phyloP scores from a whole-genome alignment of 2,797 vertebrate species.

The Siniperca undulata region DNA sequence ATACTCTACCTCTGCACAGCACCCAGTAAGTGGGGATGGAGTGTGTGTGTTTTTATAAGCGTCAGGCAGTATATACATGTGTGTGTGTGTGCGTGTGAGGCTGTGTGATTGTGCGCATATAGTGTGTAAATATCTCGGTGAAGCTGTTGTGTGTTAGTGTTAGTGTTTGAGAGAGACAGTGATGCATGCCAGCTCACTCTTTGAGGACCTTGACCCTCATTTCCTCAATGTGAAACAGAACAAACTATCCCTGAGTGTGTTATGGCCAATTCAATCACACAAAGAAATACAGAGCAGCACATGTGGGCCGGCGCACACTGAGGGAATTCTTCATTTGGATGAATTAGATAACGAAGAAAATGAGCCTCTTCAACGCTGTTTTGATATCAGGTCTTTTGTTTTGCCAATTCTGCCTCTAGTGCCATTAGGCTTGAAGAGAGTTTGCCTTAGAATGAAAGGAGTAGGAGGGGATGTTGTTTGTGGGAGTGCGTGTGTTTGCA shows the following conservation, averaged over 20 bases:
- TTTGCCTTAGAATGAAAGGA: slow-evolving; percentile 76
- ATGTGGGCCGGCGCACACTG: slow-evolving; percentile 66
- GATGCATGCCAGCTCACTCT: slow-evolving; percentile 86
- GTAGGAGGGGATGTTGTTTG: slow-evolving; percentile 73
- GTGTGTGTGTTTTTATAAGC: slow-evolving; percentile 50
- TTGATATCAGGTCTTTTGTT: slow-evolving; percentile 79
- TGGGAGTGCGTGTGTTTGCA: slow-evolving; percentile 53
- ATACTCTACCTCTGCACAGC: slow-evolving; percentile 67
- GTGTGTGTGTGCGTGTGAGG: slow-evolving; percentile 21
- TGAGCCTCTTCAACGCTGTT: slow-evolving; percentile 69
- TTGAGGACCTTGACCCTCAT: slow-evolving; percentile 86
- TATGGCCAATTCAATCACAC: slow-evolving; percentile 75
- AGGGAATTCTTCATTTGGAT: slow-evolving; percentile 68
- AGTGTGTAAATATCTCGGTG: slow-evolving; percentile 57
- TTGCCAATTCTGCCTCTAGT: slow-evolving; percentile 78
- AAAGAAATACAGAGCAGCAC: slow-evolving; percentile 73
- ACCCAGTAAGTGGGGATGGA: slow-evolving; percentile 56
- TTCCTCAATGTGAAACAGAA: slow-evolving; percentile 86
- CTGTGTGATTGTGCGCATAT: slow-evolving; percentile 34
- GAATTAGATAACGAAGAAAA: slow-evolving; percentile 72
- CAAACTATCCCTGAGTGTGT: slow-evolving; percentile 79
- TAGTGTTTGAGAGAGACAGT: slow-evolving; percentile 77
- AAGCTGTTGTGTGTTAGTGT: slow-evolving; percentile 69
- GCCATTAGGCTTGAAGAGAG: slow-evolving; percentile 77
- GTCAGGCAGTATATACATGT: slow-evolving; percentile 27